Evolutionary conservation across 2,113 vertebrate genomes (phyloP), one percentile per base, ranked within the genome.

Genomic region (Mionectes macconnelli): DNA sequence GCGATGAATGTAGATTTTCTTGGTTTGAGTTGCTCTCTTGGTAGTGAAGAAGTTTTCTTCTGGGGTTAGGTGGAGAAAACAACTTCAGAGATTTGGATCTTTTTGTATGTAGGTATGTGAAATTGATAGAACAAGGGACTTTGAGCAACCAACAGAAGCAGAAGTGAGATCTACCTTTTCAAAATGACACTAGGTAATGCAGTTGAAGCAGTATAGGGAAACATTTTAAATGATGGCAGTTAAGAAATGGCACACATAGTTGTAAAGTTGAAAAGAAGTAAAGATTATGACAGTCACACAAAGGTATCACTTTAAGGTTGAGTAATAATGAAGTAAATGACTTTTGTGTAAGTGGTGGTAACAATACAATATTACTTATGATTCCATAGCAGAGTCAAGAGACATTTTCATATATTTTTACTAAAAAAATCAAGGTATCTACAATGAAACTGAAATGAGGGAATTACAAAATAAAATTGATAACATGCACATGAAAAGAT

Each of bases 31-130:
- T 77, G 42, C 6, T 91, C 10, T 83, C 12, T 44, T 80, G 18
- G 10, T 69, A 62, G 28, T 13, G 31, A 84, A 84, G 28, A 6
- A 19, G 22, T 42, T 33, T 5, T 67, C 21, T 52, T 63, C 15
- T 86, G 19, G 6, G 21, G 22, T 31, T 17, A 28, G 45, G 14
- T 68, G 31, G 22, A 64, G 14, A 40, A 90, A 86, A 82, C 4
- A 47, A 1, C 24, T 69, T 60, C 23, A 44, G 63, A 66, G 19
- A 28, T 1, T 2, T 7, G 4, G 22, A 14, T 6, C 1, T 37
- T 56, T 64, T 79, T 33, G 19, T 39, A 3, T 39, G 12, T 0
- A 5, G 25, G 5, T 12, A 4, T 35, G 18, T 69, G 45, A 33
- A 79, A 56, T n/a, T 24, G 28, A 56, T 10, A 70, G 28, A 69